phyloP scores from a whole-genome alignment of 2,888 invertebrate species.

The Panopea generosa region DNA sequence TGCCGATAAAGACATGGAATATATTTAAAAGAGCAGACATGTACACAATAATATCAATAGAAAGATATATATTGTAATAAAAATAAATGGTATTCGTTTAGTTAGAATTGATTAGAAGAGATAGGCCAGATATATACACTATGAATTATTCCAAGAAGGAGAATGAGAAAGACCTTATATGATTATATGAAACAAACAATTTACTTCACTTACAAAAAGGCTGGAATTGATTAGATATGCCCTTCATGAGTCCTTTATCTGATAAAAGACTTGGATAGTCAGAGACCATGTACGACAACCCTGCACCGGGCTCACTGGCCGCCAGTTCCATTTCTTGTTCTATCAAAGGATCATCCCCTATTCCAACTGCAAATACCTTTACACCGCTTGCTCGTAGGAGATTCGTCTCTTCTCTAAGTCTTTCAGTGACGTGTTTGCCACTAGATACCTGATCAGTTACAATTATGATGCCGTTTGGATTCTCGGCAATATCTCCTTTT shows the following conservation, averaged over 20 bases:
- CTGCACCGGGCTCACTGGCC: not conserved
- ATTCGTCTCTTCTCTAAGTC: constrained; percentile 17
- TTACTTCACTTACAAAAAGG: constrained; percentile 31
- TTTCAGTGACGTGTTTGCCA: constrained; percentile 12
- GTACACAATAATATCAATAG: no score
- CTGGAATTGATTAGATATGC: constrained; percentile 9
- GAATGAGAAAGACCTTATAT: no score
- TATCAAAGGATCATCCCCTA: constrained; percentile 22
- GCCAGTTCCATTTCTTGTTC: constrained; percentile 23
- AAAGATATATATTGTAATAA: no score
- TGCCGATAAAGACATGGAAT: no score
- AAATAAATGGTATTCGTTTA: no score
- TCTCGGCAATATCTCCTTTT: constrained; percentile 62
- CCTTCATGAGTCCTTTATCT: not conserved
- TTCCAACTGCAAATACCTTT: constrained; percentile 29
- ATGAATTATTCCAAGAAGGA: no score
- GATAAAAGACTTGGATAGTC: constrained; percentile 12
- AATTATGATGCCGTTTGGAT: constrained; percentile 67
- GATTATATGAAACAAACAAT: no score
- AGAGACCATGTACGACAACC: constrained; percentile 14
- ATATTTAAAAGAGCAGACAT: no score
- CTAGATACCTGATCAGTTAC: constrained; percentile 65
- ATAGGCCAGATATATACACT: no score
- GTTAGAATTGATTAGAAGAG: no score
- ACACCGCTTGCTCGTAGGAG: constrained; percentile 21